Conservation (phyloP, 2,888 invertebrate species). For the Dorcus hopei region DNA sequence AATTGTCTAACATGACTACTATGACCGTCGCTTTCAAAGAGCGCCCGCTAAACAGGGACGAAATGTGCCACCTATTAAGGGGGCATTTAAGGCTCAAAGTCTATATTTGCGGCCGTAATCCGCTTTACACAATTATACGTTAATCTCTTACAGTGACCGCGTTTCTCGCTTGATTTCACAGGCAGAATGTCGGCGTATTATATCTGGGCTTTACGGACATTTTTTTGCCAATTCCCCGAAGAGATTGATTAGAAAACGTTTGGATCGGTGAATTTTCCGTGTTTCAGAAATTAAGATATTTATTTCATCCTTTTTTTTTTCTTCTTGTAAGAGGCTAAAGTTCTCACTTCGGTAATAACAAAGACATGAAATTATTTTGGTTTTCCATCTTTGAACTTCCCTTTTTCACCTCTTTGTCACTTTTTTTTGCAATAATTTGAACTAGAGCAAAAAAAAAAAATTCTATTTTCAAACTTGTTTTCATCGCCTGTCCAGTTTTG, state of each 20-base stretch:
- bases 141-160: constrained; percentile 40
- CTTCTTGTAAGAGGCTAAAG: no score
- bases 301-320: background rate
- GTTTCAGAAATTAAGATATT: background rate
- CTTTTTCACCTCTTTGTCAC: no score
- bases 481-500: no score
- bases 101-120: constrained; percentile 35
- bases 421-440: no score
- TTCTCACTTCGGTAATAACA: no score
- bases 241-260: constrained; percentile 1
- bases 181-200: constrained; percentile 27
- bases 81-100: constrained; percentile 10
- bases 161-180: constrained; percentile 39
- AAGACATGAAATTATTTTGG: no score
- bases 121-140: constrained; percentile 43
- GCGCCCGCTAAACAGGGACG: background rate
- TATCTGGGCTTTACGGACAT: background rate
- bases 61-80: background rate
- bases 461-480: no score
- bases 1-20: constrained; percentile 12
- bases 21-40: constrained; percentile 7
- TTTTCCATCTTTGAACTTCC: no score
- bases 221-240: no score
- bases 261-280: background rate
- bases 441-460: no score